A percentile compares a stretch with the other conserved stretches of the same genome.
Evolutionary conservation across 2,888 invertebrate genomes (phyloP).

Genomic region (Polydrusus pterygomalis): DNA sequence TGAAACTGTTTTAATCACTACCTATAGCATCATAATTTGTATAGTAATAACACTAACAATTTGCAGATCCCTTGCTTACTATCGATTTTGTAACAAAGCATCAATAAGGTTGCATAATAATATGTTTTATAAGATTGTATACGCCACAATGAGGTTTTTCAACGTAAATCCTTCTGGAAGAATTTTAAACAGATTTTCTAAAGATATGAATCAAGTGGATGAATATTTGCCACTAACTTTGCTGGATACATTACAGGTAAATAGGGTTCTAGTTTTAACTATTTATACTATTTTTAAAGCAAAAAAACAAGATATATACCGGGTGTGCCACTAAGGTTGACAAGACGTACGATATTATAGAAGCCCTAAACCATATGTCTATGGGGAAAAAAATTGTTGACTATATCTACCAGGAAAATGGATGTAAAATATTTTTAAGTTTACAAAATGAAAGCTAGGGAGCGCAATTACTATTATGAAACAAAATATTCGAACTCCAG

Average conservation of each 20-base stretch:
- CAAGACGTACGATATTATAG: too few species aligned
- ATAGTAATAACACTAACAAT: conserved; percentile 70
- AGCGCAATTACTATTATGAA: too few species aligned
- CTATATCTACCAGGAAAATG: too few species aligned
- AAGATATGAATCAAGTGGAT: conserved; percentile 79
- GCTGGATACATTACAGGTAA: conserved; percentile 72
- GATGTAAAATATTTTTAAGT: too few species aligned
- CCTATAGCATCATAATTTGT: conserved; percentile 60
- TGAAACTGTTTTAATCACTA: conserved; percentile 67
- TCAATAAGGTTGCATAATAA: conserved; percentile 75
- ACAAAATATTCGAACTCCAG: too few species aligned
- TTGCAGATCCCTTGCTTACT: conserved; percentile 73
- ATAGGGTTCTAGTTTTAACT: conserved; percentile 53
- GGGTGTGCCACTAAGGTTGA: too few species aligned
- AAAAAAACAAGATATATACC: too few species aligned
- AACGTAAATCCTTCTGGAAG: conserved; percentile 79
- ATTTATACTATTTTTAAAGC: too few species aligned
- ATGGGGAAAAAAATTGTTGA: too few species aligned
- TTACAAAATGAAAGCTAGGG: too few species aligned
- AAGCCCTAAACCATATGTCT: too few species aligned
- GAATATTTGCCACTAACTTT: conserved; percentile 73
- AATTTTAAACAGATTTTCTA: conserved; percentile 82
- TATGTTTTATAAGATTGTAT: conserved; percentile 74
- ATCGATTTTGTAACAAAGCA: conserved; percentile 72
- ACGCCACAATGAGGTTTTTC: conserved; percentile 80